phyloP scores from a whole-genome alignment of 2,888 invertebrate genomes.

The Tipula lateralis region DNA sequence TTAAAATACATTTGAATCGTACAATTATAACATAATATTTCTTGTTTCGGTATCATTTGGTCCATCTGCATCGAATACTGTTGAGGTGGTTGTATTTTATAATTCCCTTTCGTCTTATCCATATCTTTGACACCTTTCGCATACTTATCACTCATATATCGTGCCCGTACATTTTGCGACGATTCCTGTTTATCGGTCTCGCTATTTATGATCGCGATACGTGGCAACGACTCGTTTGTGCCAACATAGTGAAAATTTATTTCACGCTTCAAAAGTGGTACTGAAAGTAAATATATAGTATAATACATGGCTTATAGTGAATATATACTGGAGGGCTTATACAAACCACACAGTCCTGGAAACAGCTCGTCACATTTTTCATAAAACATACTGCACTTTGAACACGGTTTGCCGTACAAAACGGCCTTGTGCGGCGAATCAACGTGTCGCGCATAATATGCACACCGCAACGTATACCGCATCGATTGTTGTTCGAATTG shows the following conservation, averaged over 20 bases:
- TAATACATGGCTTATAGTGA: no score
- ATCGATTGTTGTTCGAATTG: not conserved
- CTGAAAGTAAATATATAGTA: not conserved
- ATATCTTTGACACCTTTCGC: not conserved
- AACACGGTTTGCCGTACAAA: not conserved
- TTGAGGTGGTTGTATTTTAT: not conserved
- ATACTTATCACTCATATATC: not conserved
- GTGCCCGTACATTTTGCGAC: not conserved
- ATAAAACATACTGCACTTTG: not conserved
- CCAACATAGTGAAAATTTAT: not conserved
- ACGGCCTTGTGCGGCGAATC: not conserved
- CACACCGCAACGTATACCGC: not conserved
- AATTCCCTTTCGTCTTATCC: not conserved
- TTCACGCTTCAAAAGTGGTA: not conserved
- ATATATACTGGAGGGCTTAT: no score
- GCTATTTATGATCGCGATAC: not conserved
- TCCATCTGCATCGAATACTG: not conserved
- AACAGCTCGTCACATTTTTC: not conserved
- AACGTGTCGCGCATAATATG: not conserved
- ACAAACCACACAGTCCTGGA: not conserved
- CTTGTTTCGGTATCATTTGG: not conserved
- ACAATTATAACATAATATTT: not conserved
- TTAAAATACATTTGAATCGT: conserved; percentile 13
- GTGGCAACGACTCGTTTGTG: not conserved
- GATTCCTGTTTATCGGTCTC: not conserved